Evolutionary conservation across 2,888 invertebrate genomes (phyloP).

Genomic region (Acleris sparsana): DNA sequence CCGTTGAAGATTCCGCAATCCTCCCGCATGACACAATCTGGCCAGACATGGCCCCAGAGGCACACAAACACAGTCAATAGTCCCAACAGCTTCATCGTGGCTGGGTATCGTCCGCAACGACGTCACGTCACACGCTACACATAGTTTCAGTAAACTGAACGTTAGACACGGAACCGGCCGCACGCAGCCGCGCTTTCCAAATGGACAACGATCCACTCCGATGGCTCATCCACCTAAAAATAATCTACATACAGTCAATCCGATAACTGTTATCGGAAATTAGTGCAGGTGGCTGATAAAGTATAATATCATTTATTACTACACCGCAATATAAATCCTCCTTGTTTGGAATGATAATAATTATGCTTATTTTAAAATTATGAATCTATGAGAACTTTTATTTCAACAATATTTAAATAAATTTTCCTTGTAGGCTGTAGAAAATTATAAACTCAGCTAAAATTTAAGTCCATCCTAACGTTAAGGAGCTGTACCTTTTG

Average conservation of each 20-base stretch:
- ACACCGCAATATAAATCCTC: constrained; percentile 32
- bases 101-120: background rate
- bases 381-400: too few species aligned
- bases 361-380: too few species aligned
- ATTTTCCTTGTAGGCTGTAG: too few species aligned
- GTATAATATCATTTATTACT: constrained; percentile 37
- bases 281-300: constrained; percentile 68
- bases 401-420: too few species aligned
- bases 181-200: constrained; percentile 8
- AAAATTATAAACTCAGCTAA: too few species aligned
- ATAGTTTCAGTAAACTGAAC: constrained; percentile 9
- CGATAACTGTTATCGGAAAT: constrained; percentile 64
- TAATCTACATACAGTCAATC: constrained; percentile 48
- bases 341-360: background rate
- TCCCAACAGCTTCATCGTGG: constrained; percentile 52
- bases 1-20: constrained; percentile 55
- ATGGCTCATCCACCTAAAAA: constrained; percentile 36
- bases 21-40: constrained; percentile 64
- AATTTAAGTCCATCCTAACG: too few species aligned
- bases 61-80: constrained; percentile 48
- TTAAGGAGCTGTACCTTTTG: too few species aligned
- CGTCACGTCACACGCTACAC: constrained; percentile 17
- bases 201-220: constrained; percentile 14
- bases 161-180: constrained; percentile 5
- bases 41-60: constrained; percentile 52